Evolutionary conservation across 2,797 vertebrate genomes (phyloP), one percentile per base, ranked within the genome.

Genomic region (Rhinichthys osculus): DNA sequence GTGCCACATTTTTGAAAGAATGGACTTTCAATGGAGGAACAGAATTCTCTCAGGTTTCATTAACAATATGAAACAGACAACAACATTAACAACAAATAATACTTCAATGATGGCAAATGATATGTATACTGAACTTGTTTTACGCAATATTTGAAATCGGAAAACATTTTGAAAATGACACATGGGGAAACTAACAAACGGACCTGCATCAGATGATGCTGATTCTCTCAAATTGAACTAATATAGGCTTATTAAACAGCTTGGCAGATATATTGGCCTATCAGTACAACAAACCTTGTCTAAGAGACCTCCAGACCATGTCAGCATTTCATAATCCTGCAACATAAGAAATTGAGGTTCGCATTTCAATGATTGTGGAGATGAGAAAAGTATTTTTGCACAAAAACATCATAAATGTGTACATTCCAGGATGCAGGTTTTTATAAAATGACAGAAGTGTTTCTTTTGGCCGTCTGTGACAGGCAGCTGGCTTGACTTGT

Each of bases 401-500:
- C 81, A 79, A 81, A 66, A 73, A 64, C 42, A 44, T 14, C 78
- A 72, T 44, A 74, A 73, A 40, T 7, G 42, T 21, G 54, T 10
- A 54, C 57, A 81, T 73, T 85, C 54, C 84, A 81, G 84, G 78
- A 85, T 81, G 78, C 69, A 66, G 78, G 67, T 42, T 67, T 81
- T 66, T 23, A 44, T 62, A 74, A 59, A 62, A 72, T 86, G 89
- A 89, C 87, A 90, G 81, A 86, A 81, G 84, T 90, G 89, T 89
- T 90, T 89, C 88, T 90, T 70, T 90, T 89, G 89, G 89, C 87
- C 19, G 42, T 72, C n/a, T 67, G 70, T 73, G 87, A 84, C 71
- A 50, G 84, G 84, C 86, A 85, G 87, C 33, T 76, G 50, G 72
- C 77, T 57, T 66, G 73, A 86, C 83, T 80, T 78, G 72, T 78